Evolutionary conservation across 2,113 vertebrate genomes (phyloP).

Genomic region (Corydoras sp.): DNA sequence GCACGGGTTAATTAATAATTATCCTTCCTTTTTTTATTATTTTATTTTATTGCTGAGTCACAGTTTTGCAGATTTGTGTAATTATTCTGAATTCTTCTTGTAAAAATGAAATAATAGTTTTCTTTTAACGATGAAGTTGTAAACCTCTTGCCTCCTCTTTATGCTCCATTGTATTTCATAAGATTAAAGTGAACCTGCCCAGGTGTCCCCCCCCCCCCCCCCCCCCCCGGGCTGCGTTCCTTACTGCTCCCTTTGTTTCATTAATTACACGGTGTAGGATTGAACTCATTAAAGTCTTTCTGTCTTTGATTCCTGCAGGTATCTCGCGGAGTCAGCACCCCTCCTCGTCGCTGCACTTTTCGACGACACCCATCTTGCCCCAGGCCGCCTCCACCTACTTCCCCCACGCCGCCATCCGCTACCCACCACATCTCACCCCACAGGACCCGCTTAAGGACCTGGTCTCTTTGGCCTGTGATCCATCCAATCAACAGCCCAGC

Average conservation of each 20-base stretch:
- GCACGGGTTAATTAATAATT: too few species aligned
- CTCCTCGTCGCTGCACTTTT: constrained; percentile 88
- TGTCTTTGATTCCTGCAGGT: constrained; percentile 58
- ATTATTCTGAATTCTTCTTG: too few species aligned
- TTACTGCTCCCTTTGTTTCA: too few species aligned
- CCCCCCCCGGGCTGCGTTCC: too few species aligned
- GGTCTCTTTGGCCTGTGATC: constrained; percentile 91
- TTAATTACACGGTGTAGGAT: too few species aligned
- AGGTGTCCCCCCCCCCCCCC: too few species aligned
- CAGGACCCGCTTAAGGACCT: constrained; percentile 96
- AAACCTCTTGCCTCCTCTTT: too few species aligned
- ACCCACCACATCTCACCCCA: constrained; percentile 88
- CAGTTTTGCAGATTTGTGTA: too few species aligned
- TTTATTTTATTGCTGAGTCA: too few species aligned
- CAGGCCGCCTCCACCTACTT: constrained; percentile 86
- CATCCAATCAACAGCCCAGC: constrained; percentile 83
- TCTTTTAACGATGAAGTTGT: too few species aligned
- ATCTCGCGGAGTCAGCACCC: constrained; percentile 87
- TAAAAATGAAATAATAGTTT: too few species aligned
- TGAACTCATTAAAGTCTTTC: not conserved
- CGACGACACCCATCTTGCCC: constrained; percentile 79
- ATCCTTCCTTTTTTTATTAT: too few species aligned
- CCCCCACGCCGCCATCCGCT: constrained; percentile 89
- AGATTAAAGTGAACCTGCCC: not conserved
- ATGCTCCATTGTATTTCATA: not conserved